Evolutionary conservation across 2,888 invertebrate genomes (phyloP), one percentile per base, ranked within the genome.

Genomic region (Microctonus hyperodae): DNA sequence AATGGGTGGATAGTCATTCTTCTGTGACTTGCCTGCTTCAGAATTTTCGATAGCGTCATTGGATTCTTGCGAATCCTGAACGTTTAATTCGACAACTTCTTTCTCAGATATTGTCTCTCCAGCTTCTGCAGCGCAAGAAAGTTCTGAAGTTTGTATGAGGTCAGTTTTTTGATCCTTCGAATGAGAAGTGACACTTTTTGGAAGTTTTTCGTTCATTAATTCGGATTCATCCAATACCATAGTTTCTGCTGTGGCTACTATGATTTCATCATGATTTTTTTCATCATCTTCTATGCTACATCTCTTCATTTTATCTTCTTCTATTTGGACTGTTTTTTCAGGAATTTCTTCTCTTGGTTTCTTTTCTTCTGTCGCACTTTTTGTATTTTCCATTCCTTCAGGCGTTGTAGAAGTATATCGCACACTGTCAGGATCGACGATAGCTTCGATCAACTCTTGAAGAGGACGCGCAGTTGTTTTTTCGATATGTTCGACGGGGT

Each of bases 371-470:
- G 55, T 51, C 0, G 66, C 59, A 11, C 50, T 25, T 64, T 33
- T 9, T 1, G 5, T 20, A 33, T 25, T 31, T n/a, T 55, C 64
- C 1, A 59, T 20, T 0, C 58, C 33, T 31, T 75, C 73, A 1
- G 69, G 7, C 0, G 72, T 70, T 6, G 73, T 68, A 0, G 70
- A 71, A 22, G 64, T 65, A 11, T 40, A 61, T 53, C 65, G 57
- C 9, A 70, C 58, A 11, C 56, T 67, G 11, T 65, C 61, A 1
- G 72, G 70, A 63, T 72, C 73, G 20, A 76, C 77, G 20, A 80
- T 74, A 6, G 74, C 75, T 67, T 79, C 79, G 60, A 81, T 75
- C 1, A 76, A 73, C 64, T 79, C 76, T 31, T 81, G 75, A 0
- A 79, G 69, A 0, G 77, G 78, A 37, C 73, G 75, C 0, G 78